Evolutionary conservation across 2,797 vertebrate genomes (phyloP).

Genomic region (Acanthis flammea): DNA sequence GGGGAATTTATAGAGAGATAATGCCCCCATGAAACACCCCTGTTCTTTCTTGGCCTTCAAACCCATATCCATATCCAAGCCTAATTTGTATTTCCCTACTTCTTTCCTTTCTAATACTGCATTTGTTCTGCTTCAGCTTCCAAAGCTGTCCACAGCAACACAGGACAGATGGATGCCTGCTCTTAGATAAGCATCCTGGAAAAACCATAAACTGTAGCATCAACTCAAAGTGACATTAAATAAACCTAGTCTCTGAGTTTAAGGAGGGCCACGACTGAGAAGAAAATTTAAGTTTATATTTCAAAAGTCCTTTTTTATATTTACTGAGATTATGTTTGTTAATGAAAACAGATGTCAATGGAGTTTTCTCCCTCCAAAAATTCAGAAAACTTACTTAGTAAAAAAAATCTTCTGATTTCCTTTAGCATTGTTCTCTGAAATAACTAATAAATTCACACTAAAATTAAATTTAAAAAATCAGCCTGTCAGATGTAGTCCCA

Average conservation of each 20-base stretch:
- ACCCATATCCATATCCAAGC: neutral
- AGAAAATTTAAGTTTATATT: neutral
- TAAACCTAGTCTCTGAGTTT: neutral
- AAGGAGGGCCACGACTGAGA: neutral
- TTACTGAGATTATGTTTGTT: neutral
- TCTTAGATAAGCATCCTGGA: neutral
- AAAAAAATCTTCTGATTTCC: neutral
- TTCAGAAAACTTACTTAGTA: fast-evolving
- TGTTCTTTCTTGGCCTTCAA: neutral
- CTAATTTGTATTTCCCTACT: neutral
- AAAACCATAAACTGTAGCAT: neutral
- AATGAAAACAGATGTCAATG: neutral
- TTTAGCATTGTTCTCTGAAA: neutral
- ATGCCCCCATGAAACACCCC: neutral
- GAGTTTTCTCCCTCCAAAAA: neutral
- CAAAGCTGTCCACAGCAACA: neutral
- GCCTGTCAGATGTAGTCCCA: fast-evolving
- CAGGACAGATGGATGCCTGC: neutral
- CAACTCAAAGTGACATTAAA: neutral
- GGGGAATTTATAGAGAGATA: neutral
- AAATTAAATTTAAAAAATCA: neutral
- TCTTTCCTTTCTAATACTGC: neutral
- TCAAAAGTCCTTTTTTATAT: neutral
- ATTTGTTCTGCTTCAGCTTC: neutral
- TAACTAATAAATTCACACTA: neutral